Base-by-base conservation (phyloP, 2,113 vertebrate species). In the Eulemur macaco region DNA sequence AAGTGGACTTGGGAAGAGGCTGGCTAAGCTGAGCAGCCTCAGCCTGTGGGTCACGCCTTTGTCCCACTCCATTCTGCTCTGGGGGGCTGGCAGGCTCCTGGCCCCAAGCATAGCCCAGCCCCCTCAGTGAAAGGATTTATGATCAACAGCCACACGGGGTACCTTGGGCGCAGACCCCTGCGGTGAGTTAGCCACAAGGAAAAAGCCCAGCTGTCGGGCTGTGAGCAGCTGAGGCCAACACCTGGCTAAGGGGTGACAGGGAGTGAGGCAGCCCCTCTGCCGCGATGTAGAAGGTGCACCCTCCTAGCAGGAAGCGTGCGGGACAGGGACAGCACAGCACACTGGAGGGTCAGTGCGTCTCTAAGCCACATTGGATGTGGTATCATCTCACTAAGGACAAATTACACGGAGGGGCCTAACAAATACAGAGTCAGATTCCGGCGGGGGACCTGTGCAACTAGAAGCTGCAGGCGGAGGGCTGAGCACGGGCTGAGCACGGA, bases 401-500 rank as follows among this genome's bases (percentile, higher is more conserved):
- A 17, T 7, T 21, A 20, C 27, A n/a, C 1, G 11, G 31, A 11
- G 71, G 31, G 63, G 56, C 7, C 5, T 4, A 69, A 15, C 27
- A 83, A 20, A 50, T 3, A 54, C 52, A 47, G 4, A 1, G 42
- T 31, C 18, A 34, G 47, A 21, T 17, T 25, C 25, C 25, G 27
- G 3, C 10, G 4, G 2, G 11, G 42, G 39, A 31, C 34, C 15
- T 1, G 20, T 0, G 13, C 3, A 13, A 13, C 27, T 20, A 23
- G 50, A 45, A 12, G 56, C 45, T 60, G 5, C 39, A 31, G 54
- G 14, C 63, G 6, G 21, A 27, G 52, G 77, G 21, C 52, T 15
- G 15, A 50, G 74, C 45, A 34, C n/a, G 52, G 77, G 21, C 52
- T 15, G 15, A 50, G 74, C 45, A 34, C n/a, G 0, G 20, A 80